These are phyloP conservation scores for Uria aalge DNA, from an alignment of 2,113 vertebrate genomes.

Conservation along the genomic window DNA sequence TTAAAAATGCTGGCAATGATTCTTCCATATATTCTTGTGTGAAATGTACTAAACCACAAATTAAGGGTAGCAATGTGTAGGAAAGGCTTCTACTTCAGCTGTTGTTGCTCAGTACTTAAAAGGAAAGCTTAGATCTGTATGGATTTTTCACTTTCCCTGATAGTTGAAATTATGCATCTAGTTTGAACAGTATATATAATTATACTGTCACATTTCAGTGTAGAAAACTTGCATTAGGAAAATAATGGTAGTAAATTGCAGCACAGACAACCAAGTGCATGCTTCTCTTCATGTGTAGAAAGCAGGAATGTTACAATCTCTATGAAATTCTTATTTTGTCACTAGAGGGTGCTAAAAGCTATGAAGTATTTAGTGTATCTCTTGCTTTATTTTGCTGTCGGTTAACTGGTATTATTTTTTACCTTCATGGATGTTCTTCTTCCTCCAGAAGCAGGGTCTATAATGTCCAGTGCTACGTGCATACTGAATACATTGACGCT, in stretches of 20 bases:
- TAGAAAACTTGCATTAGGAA: neutral
- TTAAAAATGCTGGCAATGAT: neutral
- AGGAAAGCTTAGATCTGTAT: neutral
- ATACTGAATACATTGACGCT: accelerated
- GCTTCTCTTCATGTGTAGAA: neutral
- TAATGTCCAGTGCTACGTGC: accelerated
- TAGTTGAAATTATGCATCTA: neutral
- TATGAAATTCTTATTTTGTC: neutral
- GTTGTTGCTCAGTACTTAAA: neutral
- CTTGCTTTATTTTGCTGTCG: neutral
- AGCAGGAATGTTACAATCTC: neutral
- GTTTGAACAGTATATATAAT: neutral
- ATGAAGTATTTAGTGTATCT: neutral
- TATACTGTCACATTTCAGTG: neutral
- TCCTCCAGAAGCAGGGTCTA: neutral
- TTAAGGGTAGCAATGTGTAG: neutral
- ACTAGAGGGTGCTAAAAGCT: conserved; percentile 46
- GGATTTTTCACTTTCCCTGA: neutral
- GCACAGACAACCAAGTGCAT: too few species aligned
- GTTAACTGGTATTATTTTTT: neutral
- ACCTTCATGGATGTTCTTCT: neutral
- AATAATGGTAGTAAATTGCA: neutral
- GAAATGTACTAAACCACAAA: neutral
- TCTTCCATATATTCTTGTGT: neutral
- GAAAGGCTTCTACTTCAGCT: neutral